Base-by-base conservation (phyloP, 2,113 vertebrate genomes). In the pig (Sus scrofa) region DNA sequence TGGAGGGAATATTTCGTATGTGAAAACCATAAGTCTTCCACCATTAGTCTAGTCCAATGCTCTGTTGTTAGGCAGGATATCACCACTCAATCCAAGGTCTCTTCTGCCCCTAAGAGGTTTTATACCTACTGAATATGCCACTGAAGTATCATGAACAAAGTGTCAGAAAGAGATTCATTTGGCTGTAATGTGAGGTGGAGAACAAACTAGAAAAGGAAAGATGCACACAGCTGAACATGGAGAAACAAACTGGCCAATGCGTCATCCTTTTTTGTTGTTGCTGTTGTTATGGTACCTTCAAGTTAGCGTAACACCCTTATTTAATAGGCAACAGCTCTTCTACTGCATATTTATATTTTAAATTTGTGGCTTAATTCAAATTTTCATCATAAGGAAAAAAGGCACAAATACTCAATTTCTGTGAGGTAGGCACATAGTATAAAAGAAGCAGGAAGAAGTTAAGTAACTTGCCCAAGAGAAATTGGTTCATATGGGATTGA, bases 301-400 rank as follows among this genome's bases (percentile, higher is more conserved):
- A 86, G 84, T 86, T 75, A 75, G 18, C 39, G 50, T 89, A 84
- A 68, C 58, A 81, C 22, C 6, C 15, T 95, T 20, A 89, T 89
- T 74, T 37, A 83, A 86, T 58, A 93, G 32, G 62, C 44, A 93
- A 65, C 68, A 83, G 26, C 52, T 94, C 39, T 92, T 91, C 15
- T 34, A 90, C 32, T 83, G 34, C 27, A 54, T 94, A 78, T 67
- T 83, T 79, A 65, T 62, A 87, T 56, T 68, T 95, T 68, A 88
- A 4, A 71, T 92, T 92, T 94, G 52, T 62, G 32, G 54, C 63
- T 89, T 73, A 70, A 93, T 74, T 83, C 11, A 63, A 92, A 86
- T 91, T 93, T 95, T 95, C 6, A 83, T 91, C 44, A 68, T 67
- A 10, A 95, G 54, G 12, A 14, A 92, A 90, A 95, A 91, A 65